Evolutionary conservation across 2,888 invertebrate genomes (phyloP).

Genomic region (Ornithoptera priamus): DNA sequence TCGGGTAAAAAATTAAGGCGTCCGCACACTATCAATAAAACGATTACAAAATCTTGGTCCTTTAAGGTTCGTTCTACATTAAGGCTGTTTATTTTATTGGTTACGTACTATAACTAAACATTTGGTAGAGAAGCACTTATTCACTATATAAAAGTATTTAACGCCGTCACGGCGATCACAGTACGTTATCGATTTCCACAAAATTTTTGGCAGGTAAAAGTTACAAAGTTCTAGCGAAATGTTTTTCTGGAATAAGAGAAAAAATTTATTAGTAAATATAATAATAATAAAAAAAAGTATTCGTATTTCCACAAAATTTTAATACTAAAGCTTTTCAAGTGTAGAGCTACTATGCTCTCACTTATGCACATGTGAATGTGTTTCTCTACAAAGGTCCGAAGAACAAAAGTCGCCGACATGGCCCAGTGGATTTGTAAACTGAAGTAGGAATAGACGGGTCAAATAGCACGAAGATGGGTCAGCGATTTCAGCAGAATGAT

Average conservation of each 20-base stretch:
- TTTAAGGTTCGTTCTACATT: slow-evolving; percentile 63
- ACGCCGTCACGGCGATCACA: slow-evolving; percentile 73
- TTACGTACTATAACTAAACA: slow-evolving; percentile 51
- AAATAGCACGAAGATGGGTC: too few relatives aligned
- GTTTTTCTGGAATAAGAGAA: slow-evolving; percentile 34
- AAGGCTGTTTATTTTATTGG: slow-evolving; percentile 61
- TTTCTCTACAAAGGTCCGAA: too few relatives aligned
- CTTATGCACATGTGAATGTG: too few relatives aligned
- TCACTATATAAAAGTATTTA: slow-evolving; percentile 54
- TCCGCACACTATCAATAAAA: slow-evolving; percentile 58
- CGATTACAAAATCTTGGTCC: slow-evolving; percentile 66
- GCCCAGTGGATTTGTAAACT: too few relatives aligned
- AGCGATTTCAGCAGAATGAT: too few relatives aligned
- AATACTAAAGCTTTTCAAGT: neutral
- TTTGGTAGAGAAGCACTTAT: slow-evolving; percentile 68
- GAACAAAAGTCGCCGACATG: too few relatives aligned
- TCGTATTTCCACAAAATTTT: slow-evolving; percentile 32
- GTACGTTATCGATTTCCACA: slow-evolving; percentile 42
- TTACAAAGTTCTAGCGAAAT: slow-evolving; percentile 27
- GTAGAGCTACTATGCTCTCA: too few relatives aligned
- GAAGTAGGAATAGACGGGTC: too few relatives aligned
- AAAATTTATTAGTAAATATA: neutral
- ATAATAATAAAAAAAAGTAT: neutral
- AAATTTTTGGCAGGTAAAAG: slow-evolving; percentile 35
- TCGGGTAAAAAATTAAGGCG: slow-evolving; percentile 69